Evolutionary conservation across 92 coral and sea anemone species (phyloP).

Genomic region (Epizoanthus illoricatus): DNA sequence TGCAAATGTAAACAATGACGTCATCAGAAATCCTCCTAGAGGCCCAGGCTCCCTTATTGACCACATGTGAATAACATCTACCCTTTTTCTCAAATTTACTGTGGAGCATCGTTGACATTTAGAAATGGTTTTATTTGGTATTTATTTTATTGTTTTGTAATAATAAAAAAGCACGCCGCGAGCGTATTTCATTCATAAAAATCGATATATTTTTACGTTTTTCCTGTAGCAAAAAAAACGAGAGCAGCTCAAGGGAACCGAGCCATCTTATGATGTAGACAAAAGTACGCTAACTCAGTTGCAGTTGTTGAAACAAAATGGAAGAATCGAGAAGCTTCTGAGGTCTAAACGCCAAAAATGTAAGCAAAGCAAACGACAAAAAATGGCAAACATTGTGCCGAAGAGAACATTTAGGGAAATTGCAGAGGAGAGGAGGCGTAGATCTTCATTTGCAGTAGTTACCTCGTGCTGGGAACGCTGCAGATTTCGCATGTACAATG

Average conservation of each 20-base stretch:
- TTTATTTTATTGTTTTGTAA: no score
- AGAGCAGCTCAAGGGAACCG: constrained; percentile 19
- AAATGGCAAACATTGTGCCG: not conserved
- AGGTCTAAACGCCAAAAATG: constrained; percentile 2
- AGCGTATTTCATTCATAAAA: no score
- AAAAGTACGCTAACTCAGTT: constrained; percentile 38
- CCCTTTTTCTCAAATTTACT: no score
- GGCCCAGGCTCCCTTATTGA: no score
- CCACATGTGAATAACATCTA: no score
- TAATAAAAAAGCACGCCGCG: no score
- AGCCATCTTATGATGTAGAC: constrained; percentile 46
- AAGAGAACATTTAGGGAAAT: constrained; percentile 40
- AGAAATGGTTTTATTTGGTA: no score
- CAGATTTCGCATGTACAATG: constrained; percentile 3
- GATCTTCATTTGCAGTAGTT: constrained; percentile 2
- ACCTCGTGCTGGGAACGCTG: constrained; percentile 22
- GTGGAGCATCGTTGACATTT: no score
- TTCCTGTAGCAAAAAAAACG: constrained; percentile 19
- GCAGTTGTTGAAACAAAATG: constrained; percentile 22
- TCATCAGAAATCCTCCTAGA: no score
- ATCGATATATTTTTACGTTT: not conserved
- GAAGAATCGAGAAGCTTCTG: not conserved
- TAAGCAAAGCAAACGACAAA: not conserved
- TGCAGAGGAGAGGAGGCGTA: constrained; percentile 35
- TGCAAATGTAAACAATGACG: no score